These are phyloP conservation scores for Burhinus oedicnemus DNA, from an alignment of 2,113 vertebrate genomes.

Conservation along the genomic window DNA sequence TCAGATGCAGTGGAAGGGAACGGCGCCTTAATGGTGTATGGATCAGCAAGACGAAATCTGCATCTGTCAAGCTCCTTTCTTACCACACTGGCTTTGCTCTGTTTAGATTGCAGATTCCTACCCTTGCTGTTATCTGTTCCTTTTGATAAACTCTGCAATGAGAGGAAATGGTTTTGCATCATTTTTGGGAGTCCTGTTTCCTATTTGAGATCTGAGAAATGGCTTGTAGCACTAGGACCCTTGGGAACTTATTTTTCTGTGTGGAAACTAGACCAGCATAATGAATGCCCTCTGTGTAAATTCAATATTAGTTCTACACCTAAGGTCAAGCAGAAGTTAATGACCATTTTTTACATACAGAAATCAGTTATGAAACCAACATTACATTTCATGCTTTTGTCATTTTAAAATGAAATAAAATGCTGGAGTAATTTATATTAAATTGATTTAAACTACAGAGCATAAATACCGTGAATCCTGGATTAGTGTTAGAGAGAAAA, in stretches of 20 bases:
- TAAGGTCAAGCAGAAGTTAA: constrained; percentile 78
- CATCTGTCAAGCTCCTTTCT: background rate
- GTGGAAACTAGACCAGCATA: constrained; percentile 52
- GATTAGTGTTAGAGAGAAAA: background rate
- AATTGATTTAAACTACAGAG: constrained; percentile 70
- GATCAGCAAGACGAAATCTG: background rate
- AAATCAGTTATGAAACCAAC: constrained; percentile 34
- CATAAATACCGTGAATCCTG: constrained; percentile 53
- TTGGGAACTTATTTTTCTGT: constrained; percentile 59
- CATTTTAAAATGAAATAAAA: constrained; percentile 56
- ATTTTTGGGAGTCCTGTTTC: constrained; percentile 42
- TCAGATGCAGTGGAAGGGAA: background rate
- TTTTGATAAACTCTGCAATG: constrained; percentile 56
- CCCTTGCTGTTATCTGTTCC: constrained; percentile 25
- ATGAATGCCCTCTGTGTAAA: constrained; percentile 63
- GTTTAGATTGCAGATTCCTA: constrained; percentile 32
- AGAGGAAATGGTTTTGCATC: constrained; percentile 51
- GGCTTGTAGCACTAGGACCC: constrained; percentile 19
- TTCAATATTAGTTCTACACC: constrained; percentile 66
- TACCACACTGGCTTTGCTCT: background rate
- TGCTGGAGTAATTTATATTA: constrained; percentile 63
- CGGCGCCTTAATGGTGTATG: background rate
- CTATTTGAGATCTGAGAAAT: constrained; percentile 33
- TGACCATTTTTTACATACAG: constrained; percentile 64
- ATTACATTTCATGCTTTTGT: constrained; percentile 48